Evolutionary conservation across 2,113 vertebrate genomes (phyloP).

Genomic region (Puma concolor): DNA sequence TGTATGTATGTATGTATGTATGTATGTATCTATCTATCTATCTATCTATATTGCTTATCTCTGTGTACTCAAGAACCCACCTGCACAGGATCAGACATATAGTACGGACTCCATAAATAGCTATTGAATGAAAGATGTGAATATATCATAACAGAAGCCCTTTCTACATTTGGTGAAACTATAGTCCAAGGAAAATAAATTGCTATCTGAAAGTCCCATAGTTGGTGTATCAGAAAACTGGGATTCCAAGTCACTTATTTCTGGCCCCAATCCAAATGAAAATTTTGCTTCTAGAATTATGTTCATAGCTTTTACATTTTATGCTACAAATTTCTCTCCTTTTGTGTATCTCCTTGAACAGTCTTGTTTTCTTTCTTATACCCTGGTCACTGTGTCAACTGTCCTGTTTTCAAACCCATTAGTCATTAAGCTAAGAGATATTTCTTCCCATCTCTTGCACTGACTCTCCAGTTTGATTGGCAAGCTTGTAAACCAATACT

Average conservation of each 20-base stretch:
- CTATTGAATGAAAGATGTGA: neutral
- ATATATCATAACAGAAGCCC: neutral
- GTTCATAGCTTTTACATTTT: too few species aligned
- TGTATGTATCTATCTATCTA: too few species aligned
- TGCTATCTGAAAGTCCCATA: neutral
- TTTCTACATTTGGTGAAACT: neutral
- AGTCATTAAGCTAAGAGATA: neutral
- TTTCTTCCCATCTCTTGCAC: neutral
- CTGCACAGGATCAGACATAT: neutral
- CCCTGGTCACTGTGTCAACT: neutral
- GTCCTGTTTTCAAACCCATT: neutral
- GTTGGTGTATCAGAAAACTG: neutral
- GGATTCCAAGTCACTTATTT: neutral
- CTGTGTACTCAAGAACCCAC: neutral
- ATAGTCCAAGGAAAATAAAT: neutral
- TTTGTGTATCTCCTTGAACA: neutral
- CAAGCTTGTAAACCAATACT: neutral
- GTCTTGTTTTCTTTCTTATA: neutral
- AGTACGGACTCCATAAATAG: neutral
- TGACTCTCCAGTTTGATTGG: too few species aligned
- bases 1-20: too few species aligned
- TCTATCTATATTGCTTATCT: neutral
- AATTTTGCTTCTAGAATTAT: neutral
- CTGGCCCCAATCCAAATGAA: neutral
- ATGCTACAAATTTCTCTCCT: neutral